These are phyloP conservation scores for Agrochola litura DNA, from an alignment of 2,888 invertebrate species.

Conservation along the genomic window DNA sequence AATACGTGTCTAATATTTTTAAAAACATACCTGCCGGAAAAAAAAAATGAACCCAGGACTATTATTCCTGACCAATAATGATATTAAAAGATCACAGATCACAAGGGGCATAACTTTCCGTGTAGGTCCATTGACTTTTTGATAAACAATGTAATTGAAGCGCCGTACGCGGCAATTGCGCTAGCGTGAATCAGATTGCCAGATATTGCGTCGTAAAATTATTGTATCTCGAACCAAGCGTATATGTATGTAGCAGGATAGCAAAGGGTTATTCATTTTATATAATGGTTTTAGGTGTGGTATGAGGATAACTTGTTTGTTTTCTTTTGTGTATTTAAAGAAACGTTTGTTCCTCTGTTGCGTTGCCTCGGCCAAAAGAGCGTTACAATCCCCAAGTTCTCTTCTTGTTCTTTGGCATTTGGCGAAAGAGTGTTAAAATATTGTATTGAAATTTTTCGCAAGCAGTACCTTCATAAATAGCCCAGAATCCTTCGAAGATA, in stretches of 20 bases:
- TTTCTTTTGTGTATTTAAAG: not conserved
- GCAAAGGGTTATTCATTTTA: not conserved
- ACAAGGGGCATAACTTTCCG: not conserved
- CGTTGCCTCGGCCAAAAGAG: too few species aligned
- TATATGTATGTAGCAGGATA: not conserved
- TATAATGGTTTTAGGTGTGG: not conserved
- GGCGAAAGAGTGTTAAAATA: too few species aligned
- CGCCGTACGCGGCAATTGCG: slow-evolving; percentile 27
- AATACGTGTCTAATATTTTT: too few species aligned
- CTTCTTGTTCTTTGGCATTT: too few species aligned
- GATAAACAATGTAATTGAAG: slow-evolving; percentile 30
- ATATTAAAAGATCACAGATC: slow-evolving; percentile 11
- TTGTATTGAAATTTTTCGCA: too few species aligned
- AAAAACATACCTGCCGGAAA: too few species aligned
- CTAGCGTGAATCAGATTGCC: slow-evolving; percentile 20
- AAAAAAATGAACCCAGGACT: too few species aligned
- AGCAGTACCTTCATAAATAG: too few species aligned
- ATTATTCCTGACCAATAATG: not conserved
- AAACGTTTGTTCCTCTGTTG: too few species aligned
- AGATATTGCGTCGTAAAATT: slow-evolving; percentile 12
- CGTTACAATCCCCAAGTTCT: too few species aligned
- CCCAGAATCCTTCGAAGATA: not conserved
- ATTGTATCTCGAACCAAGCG: not conserved
- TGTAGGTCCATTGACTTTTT: slow-evolving; percentile 7
- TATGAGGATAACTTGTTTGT: not conserved